phyloP scores from a whole-genome alignment of 2,113 vertebrate species.

The Lates calcarifer region DNA sequence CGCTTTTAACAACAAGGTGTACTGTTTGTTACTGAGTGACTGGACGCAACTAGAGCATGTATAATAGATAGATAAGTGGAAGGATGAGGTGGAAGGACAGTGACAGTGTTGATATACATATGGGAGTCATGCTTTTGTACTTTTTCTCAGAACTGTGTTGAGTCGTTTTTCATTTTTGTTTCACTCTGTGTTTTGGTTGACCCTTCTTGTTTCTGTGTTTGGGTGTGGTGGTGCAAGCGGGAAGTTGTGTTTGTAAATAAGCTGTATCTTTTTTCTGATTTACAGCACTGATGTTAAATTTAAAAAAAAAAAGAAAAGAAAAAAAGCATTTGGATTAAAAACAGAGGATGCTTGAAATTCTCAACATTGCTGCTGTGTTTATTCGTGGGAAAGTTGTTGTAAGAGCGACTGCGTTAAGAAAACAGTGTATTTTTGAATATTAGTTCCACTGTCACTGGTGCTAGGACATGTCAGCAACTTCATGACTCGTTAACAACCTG shows the following conservation, averaged over 20 bases:
- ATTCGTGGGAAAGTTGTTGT: conserved; percentile 26
- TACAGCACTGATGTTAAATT: background rate
- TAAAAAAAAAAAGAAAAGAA: background rate
- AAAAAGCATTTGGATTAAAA: background rate
- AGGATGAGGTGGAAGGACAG: background rate
- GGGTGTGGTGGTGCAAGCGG: background rate
- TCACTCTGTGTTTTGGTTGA: background rate
- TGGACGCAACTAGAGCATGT: background rate
- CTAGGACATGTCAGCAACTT: conserved; percentile 15
- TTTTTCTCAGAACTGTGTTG: background rate
- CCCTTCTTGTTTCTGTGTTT: conserved; percentile 11
- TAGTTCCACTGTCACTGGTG: background rate
- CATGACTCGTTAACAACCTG: background rate
- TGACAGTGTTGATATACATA: background rate
- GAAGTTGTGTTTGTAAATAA: conserved; percentile 10
- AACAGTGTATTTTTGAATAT: conserved; percentile 13
- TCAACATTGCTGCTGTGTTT: background rate
- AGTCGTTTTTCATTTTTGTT: background rate
- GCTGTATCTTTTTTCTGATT: background rate
- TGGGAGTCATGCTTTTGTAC: background rate
- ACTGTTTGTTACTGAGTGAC: background rate
- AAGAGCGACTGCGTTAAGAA: background rate
- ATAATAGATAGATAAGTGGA: background rate
- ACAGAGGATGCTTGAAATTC: background rate
- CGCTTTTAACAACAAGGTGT: background rate